These are phyloP conservation scores for Reticulitermes speratus DNA, from an alignment of 1,140 invertebrate genomes.

Conservation along the genomic window DNA sequence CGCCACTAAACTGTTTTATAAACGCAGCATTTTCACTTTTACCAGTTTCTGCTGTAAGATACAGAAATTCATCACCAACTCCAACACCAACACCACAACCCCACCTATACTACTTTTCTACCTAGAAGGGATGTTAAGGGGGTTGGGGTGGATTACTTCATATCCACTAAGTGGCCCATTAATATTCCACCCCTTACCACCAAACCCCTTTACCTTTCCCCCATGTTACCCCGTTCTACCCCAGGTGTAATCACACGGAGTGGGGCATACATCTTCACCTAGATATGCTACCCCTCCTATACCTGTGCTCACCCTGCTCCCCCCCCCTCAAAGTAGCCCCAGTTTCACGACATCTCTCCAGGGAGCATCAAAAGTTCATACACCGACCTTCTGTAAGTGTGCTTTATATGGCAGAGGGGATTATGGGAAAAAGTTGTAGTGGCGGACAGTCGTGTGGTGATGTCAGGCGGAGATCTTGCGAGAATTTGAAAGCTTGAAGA, in stretches of 20 bases:
- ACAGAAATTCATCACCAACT: background rate
- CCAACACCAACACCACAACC: no score
- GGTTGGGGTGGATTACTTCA: background rate
- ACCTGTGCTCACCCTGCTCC: background rate
- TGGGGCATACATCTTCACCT: conserved; percentile 30
- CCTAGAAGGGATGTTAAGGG: background rate
- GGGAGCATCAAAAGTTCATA: conserved; percentile 11
- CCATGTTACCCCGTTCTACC: background rate
- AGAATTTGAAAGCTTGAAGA: background rate
- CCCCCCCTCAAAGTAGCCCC: background rate
- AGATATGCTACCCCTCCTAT: background rate
- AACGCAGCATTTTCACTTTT: background rate
- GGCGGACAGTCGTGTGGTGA: background rate
- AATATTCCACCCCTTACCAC: conserved; percentile 23
- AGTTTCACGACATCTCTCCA: background rate
- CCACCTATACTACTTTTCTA: background rate
- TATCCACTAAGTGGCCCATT: conserved; percentile 30
- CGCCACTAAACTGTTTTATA: background rate
- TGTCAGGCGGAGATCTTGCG: background rate
- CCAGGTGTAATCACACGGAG: conserved; percentile 28
- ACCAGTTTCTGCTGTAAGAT: background rate
- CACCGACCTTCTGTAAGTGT: background rate
- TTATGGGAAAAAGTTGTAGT: no score
- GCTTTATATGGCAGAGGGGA: background rate
- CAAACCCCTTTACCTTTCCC: background rate